Base-by-base conservation (phyloP, 2,888 invertebrate species). In the Smittia sp. region DNA sequence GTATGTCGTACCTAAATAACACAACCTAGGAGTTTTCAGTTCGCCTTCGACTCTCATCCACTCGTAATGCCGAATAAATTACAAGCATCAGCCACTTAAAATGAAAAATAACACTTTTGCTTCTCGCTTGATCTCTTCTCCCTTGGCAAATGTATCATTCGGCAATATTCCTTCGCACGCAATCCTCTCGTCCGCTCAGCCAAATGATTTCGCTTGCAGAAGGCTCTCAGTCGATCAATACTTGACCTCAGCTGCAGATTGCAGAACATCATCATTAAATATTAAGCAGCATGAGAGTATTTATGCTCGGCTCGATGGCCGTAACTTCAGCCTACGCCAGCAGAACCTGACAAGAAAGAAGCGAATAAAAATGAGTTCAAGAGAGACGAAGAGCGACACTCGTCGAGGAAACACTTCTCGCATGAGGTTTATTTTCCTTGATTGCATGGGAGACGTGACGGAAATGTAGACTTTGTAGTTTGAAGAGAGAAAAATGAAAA, bases 11-110 rank as follows among this genome's bases (percentile, higher is more conserved):
- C 18, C 58, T 20, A 58, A 58, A 58, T 22, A 22, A 58, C 58
- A 58, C 13, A 20, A 13, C 6, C 11, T 46, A 32, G 32, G 32
- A 32, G 9, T 46, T 46, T 46, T 46, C n/a, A n/a, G n/a, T n/a
- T n/a, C n/a, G 38, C 38, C 38, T 38, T 38, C 46, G 11, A 46
- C 1, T 13, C 22, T 58, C 24, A 27, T 20, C 24, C 15, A 27
- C 4, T 18, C 54, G 27, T 69, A 69, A 69, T 69, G 32, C 15
- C 41, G 69, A 69, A 69, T 69, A 69, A 69, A 69, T 69, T 69
- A 69, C 69, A 13, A 24, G 41, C 67, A 67, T 67, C 67, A 67
- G 32, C 15, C 69, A 69, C 54, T 69, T 69, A 69, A 32, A 69
- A 67, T 67, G 67, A 67, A 67, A 67, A 67, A 67, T 67, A 69